Evolutionary conservation across 2,113 vertebrate species (phyloP), one percentile per base, ranked within the genome.

Genomic region (Labeo catla): DNA sequence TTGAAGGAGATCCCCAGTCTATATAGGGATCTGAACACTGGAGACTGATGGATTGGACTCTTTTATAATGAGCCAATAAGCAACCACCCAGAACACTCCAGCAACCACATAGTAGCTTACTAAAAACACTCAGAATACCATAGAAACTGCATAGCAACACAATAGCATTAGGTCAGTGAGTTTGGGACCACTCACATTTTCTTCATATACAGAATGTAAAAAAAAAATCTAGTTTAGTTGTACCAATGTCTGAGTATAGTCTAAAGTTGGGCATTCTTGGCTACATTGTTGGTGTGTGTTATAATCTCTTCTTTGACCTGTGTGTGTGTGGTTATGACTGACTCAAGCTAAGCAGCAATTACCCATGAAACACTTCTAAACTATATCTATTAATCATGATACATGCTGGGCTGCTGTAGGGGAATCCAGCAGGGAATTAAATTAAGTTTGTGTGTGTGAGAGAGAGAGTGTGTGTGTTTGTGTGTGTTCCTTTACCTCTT

Each of bases 301-400:
- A 49, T 49, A 49, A 49, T 74, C 43, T 74, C 15, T 76, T 49
- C 2, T 76, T 4, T 23, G 2, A 28, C 23, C 8, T 54, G 47
- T 49, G 23, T 61, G 13, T 61, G n/a, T 15, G 8, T 84, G 72
- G 15, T 34, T 34, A 36, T 83, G 16, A 6, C 3, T 36, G 74
- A 15, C 19, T 70, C 63, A 72, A 36, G 16, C 23, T 79, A n/a
- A 74, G 47, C 23, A 61, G 76, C 76, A 74, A 21, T 72, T 45
- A 47, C 57, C n/a, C 10, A 28, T 59, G 43, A 59, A 84, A 80
- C 86, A 86, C 84, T 79, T 84, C 66, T 84, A 61, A 77, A 76
- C 50, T 80, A 47, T 19, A 82, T 87, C 82, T 81, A 87, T 82
- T 84, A 77, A 85, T 85, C 10, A 84, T 86, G 79, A 84, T 61